These are phyloP conservation scores for Falco concolor DNA, from an alignment of 2,797 vertebrate genomes.

Conservation along the genomic window DNA sequence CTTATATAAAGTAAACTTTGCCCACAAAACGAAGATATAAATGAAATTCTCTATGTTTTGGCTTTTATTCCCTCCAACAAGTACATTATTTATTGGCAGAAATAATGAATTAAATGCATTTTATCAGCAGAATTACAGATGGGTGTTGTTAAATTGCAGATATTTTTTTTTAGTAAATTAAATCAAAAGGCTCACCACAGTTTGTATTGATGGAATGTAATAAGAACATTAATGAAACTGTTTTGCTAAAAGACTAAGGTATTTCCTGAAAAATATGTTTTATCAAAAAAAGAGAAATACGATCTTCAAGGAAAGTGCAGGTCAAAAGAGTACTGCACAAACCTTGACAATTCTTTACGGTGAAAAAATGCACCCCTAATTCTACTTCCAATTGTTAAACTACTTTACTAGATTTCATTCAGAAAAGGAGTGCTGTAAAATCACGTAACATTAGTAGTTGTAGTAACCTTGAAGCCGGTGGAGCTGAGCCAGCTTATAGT, in stretches of 20 bases:
- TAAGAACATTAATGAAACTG: slow-evolving; percentile 33
- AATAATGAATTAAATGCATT: not conserved
- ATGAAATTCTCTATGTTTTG: not conserved
- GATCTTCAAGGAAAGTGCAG: not conserved
- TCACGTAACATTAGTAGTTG: not conserved
- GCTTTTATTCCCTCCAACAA: not conserved
- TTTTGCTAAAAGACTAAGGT: slow-evolving; percentile 5
- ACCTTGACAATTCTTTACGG: not conserved
- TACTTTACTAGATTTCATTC: not conserved
- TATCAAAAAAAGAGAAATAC: slow-evolving; percentile 11
- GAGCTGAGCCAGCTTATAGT: not conserved
- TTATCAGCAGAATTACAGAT: not conserved
- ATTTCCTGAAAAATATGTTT: slow-evolving; percentile 31
- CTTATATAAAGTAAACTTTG: not conserved
- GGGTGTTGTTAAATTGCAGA: not conserved
- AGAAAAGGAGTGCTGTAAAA: not conserved
- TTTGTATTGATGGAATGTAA: not conserved
- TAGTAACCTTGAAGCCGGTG: not conserved
- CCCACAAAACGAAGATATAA: not conserved
- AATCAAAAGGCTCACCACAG: not conserved
- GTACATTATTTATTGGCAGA: slow-evolving; percentile 25
- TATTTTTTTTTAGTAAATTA: not conserved
- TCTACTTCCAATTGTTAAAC: not conserved
- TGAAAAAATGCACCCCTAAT: not conserved
- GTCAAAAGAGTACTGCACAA: not conserved